A percentile compares a stretch with the other conserved stretches of the same genome.
Conservation (phyloP, 2,113 vertebrate species). For the Microtus oregoni region DNA sequence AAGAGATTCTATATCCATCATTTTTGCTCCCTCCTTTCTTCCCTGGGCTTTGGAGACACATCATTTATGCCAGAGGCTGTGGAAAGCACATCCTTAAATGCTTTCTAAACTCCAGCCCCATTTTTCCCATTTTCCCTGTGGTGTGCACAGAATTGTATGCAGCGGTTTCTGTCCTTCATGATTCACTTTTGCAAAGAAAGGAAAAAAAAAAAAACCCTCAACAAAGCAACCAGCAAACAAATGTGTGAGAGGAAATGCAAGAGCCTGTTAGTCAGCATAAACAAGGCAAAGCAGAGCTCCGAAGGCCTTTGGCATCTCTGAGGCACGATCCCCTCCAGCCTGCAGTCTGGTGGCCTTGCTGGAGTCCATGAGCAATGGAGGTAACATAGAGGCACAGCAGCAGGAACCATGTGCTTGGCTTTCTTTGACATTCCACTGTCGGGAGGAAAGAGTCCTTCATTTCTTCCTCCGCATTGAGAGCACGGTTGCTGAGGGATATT, state of each 20-base stretch:
- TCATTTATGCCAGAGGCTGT: not conserved
- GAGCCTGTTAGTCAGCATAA: not conserved
- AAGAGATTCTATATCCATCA: not conserved
- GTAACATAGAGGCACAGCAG: not conserved
- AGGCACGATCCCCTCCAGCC: not conserved
- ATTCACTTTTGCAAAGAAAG: not conserved
- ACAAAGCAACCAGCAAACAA: not conserved
- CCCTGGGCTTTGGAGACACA: not conserved
- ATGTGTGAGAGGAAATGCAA: not conserved
- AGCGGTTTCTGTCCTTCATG: constrained; percentile 18
- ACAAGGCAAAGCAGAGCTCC: not conserved
- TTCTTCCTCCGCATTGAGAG: not conserved
- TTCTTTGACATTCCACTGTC: not conserved
- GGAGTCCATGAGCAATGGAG: not conserved
- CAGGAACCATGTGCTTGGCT: too few relatives aligned
- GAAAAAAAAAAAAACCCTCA: not conserved
- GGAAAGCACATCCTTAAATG: not conserved
- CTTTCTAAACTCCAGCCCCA: constrained; percentile 6
- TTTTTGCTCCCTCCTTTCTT: not conserved
- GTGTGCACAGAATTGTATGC: not conserved
- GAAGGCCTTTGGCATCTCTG: not conserved
- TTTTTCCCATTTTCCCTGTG: not conserved
- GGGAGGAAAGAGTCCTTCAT: not conserved
- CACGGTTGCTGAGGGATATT: not conserved
- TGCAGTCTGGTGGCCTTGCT: not conserved